phyloP scores from a whole-genome alignment of 2,797 vertebrate species.

The Neoniphon sammara region DNA sequence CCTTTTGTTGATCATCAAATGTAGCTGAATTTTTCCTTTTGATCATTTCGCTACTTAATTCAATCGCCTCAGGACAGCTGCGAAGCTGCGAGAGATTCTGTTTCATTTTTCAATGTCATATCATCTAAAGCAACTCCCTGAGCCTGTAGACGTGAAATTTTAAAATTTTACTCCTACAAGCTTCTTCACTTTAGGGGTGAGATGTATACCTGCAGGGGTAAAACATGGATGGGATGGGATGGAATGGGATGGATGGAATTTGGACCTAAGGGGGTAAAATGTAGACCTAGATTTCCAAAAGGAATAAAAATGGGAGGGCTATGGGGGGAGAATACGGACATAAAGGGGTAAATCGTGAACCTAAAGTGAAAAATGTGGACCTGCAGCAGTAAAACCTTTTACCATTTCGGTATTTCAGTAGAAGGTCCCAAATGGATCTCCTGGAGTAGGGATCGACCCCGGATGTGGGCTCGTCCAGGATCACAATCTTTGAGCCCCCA shows the following conservation, averaged over 20 bases:
- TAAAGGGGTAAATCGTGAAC: background rate
- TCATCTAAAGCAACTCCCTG: background rate
- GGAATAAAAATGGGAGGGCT: background rate
- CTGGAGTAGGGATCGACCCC: conserved; percentile 97
- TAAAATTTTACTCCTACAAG: no score
- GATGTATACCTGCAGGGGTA: background rate
- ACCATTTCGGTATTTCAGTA: conserved; percentile 94
- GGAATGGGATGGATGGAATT: no score
- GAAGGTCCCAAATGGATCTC: conserved; percentile 96
- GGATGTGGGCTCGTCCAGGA: conserved; percentile 96
- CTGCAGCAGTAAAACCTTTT: conserved; percentile 27
- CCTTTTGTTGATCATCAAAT: conserved; percentile 21
- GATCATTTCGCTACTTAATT: conserved; percentile 60
- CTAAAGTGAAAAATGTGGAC: background rate
- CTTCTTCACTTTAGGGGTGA: background rate
- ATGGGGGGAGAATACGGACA: background rate
- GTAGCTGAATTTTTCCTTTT: conserved; percentile 52
- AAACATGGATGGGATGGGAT: no score
- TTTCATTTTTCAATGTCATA: background rate
- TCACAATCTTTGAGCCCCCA: conserved; percentile 93
- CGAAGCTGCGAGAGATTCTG: background rate
- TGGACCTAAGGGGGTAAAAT: no score
- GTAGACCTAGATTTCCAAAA: no score
- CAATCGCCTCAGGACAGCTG: conserved; percentile 42
- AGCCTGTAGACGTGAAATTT: conserved; percentile 4